Evolutionary conservation across 1,140 invertebrate species (phyloP), one percentile per base, ranked within the genome.

Genomic region (Cyclargus thomasi): DNA sequence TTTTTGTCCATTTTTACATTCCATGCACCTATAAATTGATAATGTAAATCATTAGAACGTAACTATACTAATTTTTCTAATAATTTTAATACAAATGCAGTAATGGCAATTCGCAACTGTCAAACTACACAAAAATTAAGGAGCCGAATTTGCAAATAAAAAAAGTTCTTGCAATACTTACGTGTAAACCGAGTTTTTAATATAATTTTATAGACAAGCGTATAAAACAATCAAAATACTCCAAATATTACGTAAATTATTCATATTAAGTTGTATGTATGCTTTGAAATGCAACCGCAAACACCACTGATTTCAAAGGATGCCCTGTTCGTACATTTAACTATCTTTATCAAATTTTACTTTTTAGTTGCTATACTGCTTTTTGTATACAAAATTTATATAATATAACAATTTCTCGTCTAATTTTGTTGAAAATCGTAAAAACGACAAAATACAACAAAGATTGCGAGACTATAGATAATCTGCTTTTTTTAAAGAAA

Each of bases 1-100:
- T 65, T 69, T 68, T 67, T 67, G 67, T 79, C 85, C 81, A 82
- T 83, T 70, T 63, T 83, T 74, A 81, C 85, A 88, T 88, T 81
- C 81, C 85, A 83, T 82, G 71, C 75, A 83, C 74, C 85, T 88
- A 78, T 36, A 88, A 82, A 47, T 35, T 17, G 18, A n/a, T 20
- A 16, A 55, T 65, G 23, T 16, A 66, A 22, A 29, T n/a, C 16
- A 35, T 29, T 22, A 62, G 11, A 16, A 62, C 23, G 8, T 29
- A 29, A 6, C 29, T 29, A 23, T 6, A 16, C 11, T 14, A 2
- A 3, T 14, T 1, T 47, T 8, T 16, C 11, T 14, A 47, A 14
- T 47, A 47, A 16, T 47, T 47, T 0, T 47, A 18, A 6, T 59
- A 11, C 55, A 20, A 59, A 39, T 64, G 29, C 36, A 18, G 17